Evolutionary conservation across 2,888 invertebrate species (phyloP).

Genomic region (Protula sp.): DNA sequence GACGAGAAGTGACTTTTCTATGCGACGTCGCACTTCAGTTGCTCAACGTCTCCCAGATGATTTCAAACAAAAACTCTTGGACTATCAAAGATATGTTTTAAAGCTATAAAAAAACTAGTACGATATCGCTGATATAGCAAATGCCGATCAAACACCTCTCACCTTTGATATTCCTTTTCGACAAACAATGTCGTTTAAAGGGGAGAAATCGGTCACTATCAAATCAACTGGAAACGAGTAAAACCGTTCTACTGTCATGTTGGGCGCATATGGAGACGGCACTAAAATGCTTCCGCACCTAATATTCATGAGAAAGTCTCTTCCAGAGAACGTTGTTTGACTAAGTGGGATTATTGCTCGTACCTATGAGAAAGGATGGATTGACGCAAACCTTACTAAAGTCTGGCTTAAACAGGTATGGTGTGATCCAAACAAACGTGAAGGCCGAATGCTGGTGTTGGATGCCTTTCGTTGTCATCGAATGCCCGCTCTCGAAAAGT

Average conservation of each 20-base stretch:
- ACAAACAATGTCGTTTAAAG: neutral
- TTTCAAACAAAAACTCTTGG: neutral
- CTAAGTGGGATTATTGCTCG: slow-evolving; percentile 3
- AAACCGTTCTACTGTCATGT: slow-evolving; percentile 8
- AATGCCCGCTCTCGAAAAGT: neutral
- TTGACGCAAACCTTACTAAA: slow-evolving; percentile 4
- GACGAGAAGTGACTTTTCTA: neutral
- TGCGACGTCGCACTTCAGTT: too few relatives aligned
- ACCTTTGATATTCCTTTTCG: slow-evolving; percentile 1
- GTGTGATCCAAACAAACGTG: neutral
- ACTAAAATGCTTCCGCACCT: slow-evolving; percentile 7
- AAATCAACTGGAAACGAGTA: slow-evolving; percentile 11
- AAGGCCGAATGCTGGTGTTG: slow-evolving; percentile 8
- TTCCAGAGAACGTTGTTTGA: slow-evolving; percentile 4
- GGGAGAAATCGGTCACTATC: neutral
- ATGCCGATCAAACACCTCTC: slow-evolving; percentile 1
- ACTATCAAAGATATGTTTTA: neutral
- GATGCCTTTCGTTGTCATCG: slow-evolving; percentile 12
- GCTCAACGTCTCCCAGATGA: neutral
- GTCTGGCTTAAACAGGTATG: slow-evolving; percentile 7
- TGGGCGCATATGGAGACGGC: slow-evolving; percentile 4
- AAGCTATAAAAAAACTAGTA: neutral
- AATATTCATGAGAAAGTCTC: slow-evolving; percentile 12
- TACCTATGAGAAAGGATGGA: slow-evolving; percentile 8
- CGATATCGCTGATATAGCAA: neutral